Evolutionary conservation across 2,888 invertebrate genomes (phyloP), one percentile per base, ranked within the genome.

Genomic region (Sarcophaga caerulescens): DNA sequence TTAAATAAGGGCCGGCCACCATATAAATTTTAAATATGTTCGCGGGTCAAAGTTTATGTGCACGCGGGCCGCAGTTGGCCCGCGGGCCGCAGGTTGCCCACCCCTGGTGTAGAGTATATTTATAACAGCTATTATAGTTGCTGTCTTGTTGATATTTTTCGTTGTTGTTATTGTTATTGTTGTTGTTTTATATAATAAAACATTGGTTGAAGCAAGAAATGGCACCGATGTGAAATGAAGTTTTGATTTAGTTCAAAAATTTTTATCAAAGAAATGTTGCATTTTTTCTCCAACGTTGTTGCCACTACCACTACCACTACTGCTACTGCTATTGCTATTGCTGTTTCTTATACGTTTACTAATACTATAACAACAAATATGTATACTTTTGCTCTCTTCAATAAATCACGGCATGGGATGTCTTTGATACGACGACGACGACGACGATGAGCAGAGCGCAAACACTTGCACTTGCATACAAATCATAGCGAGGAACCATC

Each of bases 191-290:
- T 75, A 52, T 65, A 83, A 62, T 71, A 70, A 57, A 84, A 65
- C 11, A 47, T 82, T 45, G 85, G 85, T 88, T 87, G 89, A 88
- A 88, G 88, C 90, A 91, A 92, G 92, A 91, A 92, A 91, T 92
- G 92, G 89, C 92, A 91, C 92, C 92, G 92, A 92, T 90, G 91
- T 91, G 92, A 92, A 92, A 92, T 92, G 92, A 92, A 92, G 92
- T 92, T 92, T 92, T 92, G 92, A 92, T 92, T 92, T 92, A 92
- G 92, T 92, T 92, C 92, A 90, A 89, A 84, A 91, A 92, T 90
- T 92, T 90, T 92, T 91, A 92, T 92, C 92, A 91, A 92, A 91
- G 92, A 92, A 92, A 92, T 91, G 92, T 86, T 86, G 80, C 91
- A 85, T 71, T 85, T 82, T 87, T 85, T 59, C 71, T 57, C 60